Conservation (phyloP, 1,140 invertebrate genomes). For the Listronotus oregonensis region DNA sequence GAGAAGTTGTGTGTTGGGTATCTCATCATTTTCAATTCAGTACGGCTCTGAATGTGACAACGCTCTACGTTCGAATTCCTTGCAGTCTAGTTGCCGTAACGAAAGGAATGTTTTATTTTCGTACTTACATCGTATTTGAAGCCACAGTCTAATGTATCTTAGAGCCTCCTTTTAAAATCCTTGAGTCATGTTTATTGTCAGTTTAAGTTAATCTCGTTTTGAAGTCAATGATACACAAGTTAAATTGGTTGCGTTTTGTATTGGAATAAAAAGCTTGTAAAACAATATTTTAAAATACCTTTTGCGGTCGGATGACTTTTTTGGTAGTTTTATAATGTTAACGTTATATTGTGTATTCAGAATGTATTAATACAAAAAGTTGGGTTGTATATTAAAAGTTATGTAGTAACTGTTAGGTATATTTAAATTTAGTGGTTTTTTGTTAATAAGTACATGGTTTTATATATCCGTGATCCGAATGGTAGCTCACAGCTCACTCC, state of each 20-base stretch:
- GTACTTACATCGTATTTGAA: background rate
- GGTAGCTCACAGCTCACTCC: no score
- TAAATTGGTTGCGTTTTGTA: slow-evolving; percentile 13
- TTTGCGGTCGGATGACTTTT: slow-evolving; percentile 17
- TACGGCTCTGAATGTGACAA: background rate
- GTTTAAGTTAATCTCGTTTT: slow-evolving; percentile 38
- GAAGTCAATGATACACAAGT: slow-evolving; percentile 34
- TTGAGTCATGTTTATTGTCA: slow-evolving; percentile 30
- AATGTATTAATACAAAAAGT: no score
- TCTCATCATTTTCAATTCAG: background rate
- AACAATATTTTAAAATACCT: slow-evolving; percentile 18
- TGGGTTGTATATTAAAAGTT: no score
- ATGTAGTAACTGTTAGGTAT: no score
- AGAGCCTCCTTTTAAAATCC: slow-evolving; percentile 23
- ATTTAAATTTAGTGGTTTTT: no score
- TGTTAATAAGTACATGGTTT: no score
- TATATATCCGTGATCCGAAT: no score
- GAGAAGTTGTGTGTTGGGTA: no score
- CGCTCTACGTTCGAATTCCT: slow-evolving; percentile 10
- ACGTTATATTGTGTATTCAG: no score
- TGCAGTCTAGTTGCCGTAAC: slow-evolving; percentile 18
- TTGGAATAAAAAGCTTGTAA: slow-evolving; percentile 13
- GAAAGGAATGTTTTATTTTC: slow-evolving; percentile 31
- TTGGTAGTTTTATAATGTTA: slow-evolving; percentile 18
- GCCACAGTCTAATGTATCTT: slow-evolving; percentile 30